phyloP scores from a whole-genome alignment of 2,113 vertebrate genomes.

The Heteronetta atricapilla region DNA sequence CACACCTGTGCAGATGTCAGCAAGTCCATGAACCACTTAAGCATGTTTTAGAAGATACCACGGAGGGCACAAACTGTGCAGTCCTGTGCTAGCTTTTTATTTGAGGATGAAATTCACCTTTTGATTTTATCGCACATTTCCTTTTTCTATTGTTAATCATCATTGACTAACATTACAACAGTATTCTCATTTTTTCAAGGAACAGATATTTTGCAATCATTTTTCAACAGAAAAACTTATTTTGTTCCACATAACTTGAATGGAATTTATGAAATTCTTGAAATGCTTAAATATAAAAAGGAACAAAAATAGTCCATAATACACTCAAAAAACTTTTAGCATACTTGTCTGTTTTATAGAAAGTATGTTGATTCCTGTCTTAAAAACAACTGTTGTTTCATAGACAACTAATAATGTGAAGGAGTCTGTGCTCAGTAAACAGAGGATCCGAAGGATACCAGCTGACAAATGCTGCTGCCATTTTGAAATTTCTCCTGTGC shows the following conservation, averaged over 20 bases:
- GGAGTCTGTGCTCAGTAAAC: not conserved
- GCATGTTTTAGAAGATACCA: not conserved
- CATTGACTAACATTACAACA: not conserved
- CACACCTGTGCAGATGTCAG: not conserved
- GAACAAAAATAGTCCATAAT: not conserved
- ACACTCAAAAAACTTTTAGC: not conserved
- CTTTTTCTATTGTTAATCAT: not conserved
- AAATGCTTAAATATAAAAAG: not conserved
- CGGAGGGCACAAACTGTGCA: fast-evolving
- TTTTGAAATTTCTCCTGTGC: not conserved
- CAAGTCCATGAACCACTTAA: not conserved
- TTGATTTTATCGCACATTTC: not conserved
- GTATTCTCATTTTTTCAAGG: not conserved
- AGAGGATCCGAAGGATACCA: not conserved
- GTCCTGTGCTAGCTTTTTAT: not conserved
- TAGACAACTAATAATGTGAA: not conserved
- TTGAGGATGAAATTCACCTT: not conserved
- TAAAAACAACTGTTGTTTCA: not conserved
- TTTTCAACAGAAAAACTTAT: no score
- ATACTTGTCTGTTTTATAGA: not conserved
- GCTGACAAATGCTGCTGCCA: conserved; percentile 8
- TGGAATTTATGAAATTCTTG: not conserved
- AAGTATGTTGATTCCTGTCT: not conserved
- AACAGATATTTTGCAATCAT: not conserved
- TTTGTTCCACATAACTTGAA: not conserved